Conservation (phyloP, 1,140 invertebrate genomes). For the Wiebesia pumilae region DNA sequence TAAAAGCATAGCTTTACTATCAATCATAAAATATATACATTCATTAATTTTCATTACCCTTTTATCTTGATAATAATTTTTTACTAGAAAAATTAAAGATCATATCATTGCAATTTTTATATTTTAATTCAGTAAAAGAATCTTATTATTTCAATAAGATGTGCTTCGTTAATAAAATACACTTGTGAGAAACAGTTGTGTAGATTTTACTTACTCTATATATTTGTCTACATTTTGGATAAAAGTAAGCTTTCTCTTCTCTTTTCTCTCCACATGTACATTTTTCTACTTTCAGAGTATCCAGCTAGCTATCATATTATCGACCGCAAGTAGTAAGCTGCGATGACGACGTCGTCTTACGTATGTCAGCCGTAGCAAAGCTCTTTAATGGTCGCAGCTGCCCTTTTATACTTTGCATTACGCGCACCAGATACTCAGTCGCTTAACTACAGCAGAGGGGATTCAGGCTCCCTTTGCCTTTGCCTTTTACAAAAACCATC, state of each 20-base stretch:
- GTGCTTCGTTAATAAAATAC: neutral
- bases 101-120: neutral
- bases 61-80: neutral
- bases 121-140: neutral
- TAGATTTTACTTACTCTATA: neutral
- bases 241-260: neutral
- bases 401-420: conserved; percentile 10
- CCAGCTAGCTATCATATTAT: neutral
- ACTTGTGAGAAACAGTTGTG: neutral
- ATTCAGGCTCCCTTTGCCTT: neutral
- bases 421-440: neutral
- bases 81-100: neutral
- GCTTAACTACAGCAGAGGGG: neutral
- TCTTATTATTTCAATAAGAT: neutral
- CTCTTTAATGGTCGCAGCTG: conserved; percentile 10
- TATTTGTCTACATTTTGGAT: neutral
- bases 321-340: neutral
- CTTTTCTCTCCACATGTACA: neutral
- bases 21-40: neutral
- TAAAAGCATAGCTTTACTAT: neutral
- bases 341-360: neutral
- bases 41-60: neutral
- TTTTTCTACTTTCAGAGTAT: neutral
- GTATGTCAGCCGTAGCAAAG: neutral
- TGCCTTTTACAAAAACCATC: neutral